Percentiles rank a stretch among this genome's conserved stretches.
Evolutionary conservation across 2,888 invertebrate genomes (phyloP).

Genomic region (Uropetala carovei): DNA sequence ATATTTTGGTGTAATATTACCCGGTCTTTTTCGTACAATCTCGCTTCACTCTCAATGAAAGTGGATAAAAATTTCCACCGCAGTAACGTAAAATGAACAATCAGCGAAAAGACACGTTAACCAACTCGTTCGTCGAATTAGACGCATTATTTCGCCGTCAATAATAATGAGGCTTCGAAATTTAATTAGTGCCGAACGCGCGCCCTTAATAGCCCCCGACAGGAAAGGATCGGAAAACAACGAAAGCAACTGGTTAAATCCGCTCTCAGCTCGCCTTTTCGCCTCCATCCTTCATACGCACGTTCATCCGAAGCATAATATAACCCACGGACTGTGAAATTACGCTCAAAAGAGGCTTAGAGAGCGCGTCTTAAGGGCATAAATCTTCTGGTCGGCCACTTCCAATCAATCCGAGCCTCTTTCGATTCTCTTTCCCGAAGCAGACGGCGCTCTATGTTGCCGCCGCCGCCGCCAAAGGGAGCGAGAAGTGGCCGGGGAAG

Average conservation of each 20-base stretch:
- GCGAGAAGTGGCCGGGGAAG: background rate
- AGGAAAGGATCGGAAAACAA: background rate
- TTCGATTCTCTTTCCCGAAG: background rate
- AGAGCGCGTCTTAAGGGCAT: background rate
- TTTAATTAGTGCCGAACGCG: background rate
- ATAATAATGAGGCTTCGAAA: conserved; percentile 39
- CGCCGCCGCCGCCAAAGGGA: background rate
- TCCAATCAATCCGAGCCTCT: conserved; percentile 10
- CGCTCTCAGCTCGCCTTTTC: background rate
- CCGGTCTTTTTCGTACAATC: no score
- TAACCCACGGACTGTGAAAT: conserved; percentile 40
- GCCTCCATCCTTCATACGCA: conserved; percentile 1
- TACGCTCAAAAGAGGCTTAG: conserved; percentile 52
- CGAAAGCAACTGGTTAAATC: conserved; percentile 47
- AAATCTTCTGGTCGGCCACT: conserved; percentile 15
- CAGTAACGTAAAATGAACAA: no score
- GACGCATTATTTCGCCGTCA: conserved; percentile 34
- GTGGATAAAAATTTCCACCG: no score
- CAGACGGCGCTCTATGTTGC: background rate
- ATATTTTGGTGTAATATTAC: no score
- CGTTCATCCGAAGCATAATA: background rate
- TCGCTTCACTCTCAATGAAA: no score
- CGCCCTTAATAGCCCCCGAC: conserved; percentile 32
- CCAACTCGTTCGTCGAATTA: background rate
- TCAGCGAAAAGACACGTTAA: no score